A percentile compares a stretch with the other conserved stretches of the same genome.
Evolutionary conservation across 1,140 invertebrate genomes (phyloP).

Genomic region (Tetramorium alpestre): DNA sequence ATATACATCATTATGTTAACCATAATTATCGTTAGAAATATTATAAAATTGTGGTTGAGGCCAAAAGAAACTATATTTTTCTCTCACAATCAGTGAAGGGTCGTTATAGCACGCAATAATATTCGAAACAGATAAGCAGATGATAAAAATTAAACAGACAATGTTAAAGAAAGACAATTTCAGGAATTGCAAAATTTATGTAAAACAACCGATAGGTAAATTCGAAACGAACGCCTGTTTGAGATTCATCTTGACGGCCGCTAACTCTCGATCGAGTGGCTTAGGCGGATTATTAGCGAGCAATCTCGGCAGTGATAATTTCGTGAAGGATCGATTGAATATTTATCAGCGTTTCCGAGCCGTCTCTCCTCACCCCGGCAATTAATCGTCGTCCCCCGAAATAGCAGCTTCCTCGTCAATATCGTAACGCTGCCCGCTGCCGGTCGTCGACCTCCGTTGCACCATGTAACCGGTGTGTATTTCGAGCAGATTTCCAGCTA

Average conservation of each 20-base stretch:
- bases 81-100: not conserved
- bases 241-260: not conserved
- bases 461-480: slow-evolving; percentile 46
- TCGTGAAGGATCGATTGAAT: slow-evolving; percentile 48
- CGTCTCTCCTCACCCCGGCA: slow-evolving; percentile 9
- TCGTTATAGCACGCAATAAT: not conserved
- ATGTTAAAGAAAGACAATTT: not conserved
- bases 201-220: not conserved
- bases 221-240: not conserved
- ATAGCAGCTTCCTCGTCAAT: slow-evolving; percentile 70
- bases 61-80: no score
- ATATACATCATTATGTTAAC: no score
- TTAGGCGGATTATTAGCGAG: slow-evolving; percentile 19
- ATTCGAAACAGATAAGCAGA: not conserved
- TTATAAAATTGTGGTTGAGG: no score
- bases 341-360: slow-evolving; percentile 58
- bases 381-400: slow-evolving; percentile 64
- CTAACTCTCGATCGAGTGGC: not conserved
- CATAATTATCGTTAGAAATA: no score
- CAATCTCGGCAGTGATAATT: slow-evolving; percentile 26
- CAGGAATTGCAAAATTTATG: not conserved
- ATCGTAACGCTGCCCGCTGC: slow-evolving; percentile 57
- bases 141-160: not conserved
- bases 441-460: slow-evolving; percentile 59
- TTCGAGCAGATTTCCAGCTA: slow-evolving; percentile 60